A percentile compares a stretch with the other conserved stretches of the same genome.
phyloP scores from a whole-genome alignment of 2,113 vertebrate genomes.

The Tachysurus vachellii region DNA sequence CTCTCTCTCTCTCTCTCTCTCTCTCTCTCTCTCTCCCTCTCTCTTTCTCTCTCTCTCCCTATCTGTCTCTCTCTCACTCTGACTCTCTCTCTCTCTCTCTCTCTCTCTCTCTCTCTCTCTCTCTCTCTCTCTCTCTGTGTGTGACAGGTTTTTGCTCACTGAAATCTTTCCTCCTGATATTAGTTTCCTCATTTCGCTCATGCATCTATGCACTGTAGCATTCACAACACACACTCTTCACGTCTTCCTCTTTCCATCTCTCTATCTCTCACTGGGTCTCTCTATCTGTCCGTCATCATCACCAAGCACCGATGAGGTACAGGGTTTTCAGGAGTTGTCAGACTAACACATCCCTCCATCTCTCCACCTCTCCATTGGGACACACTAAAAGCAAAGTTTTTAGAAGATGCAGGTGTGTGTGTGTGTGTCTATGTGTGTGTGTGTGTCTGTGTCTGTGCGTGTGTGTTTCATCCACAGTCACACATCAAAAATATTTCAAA shows the following conservation, averaged over 20 bases:
- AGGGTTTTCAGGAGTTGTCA: conserved; percentile 48
- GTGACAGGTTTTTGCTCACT: neutral
- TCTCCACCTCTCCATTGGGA: conserved; percentile 40
- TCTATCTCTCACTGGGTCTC: conserved; percentile 41
- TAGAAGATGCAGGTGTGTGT: neutral
- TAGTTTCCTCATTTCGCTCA: neutral
- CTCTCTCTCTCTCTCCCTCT: no score
- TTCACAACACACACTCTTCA: neutral
- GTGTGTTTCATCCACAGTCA: neutral
- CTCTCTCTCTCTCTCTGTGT: no score
- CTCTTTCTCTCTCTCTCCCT: no score
- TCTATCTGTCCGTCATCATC: conserved; percentile 33
- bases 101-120: no score
- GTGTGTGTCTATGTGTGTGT: neutral
- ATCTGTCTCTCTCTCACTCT: no score
- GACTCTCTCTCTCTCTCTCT: no score
- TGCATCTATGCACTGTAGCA: neutral
- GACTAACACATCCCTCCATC: conserved; percentile 37
- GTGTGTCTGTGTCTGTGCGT: neutral
- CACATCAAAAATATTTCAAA: neutral
- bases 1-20: no score
- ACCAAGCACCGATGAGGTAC: neutral
- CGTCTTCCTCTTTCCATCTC: conserved; percentile 38
- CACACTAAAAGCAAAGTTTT: conserved; percentile 50
- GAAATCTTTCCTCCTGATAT: conserved; percentile 1